Evolutionary conservation across 2,888 invertebrate genomes (phyloP).

Genomic region (Eupithecia pulchellata): DNA sequence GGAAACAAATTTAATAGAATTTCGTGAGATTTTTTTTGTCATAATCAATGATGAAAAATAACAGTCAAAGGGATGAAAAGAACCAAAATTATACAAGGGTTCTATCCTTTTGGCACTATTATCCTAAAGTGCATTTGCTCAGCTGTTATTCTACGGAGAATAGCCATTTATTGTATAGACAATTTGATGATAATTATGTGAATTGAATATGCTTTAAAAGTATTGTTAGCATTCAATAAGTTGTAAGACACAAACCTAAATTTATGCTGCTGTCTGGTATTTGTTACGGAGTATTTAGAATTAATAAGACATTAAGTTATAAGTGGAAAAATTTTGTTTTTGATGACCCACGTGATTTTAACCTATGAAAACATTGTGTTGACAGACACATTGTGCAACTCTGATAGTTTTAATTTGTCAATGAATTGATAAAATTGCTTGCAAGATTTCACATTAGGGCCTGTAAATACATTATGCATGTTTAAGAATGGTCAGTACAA

Average conservation of each 20-base stretch:
- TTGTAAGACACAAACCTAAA: conserved; percentile 14
- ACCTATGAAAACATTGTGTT: conserved; percentile 44
- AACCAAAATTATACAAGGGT: not conserved
- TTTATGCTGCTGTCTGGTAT: not conserved
- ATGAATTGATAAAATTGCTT: conserved; percentile 13
- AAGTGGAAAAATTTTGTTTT: not conserved
- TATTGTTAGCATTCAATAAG: conserved; percentile 29
- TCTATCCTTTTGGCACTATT: not conserved
- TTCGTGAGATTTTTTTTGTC: not conserved
- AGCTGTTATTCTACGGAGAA: conserved; percentile 16
- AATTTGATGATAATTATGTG: conserved; percentile 7
- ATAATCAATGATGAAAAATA: too few relatives aligned
- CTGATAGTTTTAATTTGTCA: conserved; percentile 47
- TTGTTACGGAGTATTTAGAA: not conserved
- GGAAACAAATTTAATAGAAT: not conserved
- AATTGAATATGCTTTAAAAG: conserved; percentile 26
- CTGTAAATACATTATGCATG: not conserved
- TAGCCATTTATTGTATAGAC: not conserved
- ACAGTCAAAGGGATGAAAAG: not conserved
- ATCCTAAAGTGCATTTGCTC: conserved; percentile 21
- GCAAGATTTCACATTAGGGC: conserved; percentile 4
- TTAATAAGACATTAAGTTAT: not conserved
- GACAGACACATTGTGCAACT: conserved; percentile 68
- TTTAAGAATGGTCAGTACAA: conserved; percentile 29
- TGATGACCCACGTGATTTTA: conserved; percentile 17